Conservation (phyloP, 1,140 invertebrate genomes). For the Tetragonula clypearis region DNA sequence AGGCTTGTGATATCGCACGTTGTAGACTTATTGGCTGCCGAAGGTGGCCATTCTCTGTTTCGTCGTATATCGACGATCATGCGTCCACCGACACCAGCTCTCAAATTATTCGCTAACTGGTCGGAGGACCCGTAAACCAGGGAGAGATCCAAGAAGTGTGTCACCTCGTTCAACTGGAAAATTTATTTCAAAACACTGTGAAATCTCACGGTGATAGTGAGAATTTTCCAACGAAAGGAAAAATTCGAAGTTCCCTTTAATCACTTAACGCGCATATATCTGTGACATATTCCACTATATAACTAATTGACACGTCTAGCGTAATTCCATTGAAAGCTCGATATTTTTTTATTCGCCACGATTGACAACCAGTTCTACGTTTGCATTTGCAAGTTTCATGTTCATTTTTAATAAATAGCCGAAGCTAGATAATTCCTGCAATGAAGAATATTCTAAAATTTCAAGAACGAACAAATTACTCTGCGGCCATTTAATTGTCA, state of each 20-base stretch:
- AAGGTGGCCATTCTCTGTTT: constrained; percentile 87
- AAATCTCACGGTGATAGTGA: background rate
- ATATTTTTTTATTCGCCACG: too few species aligned
- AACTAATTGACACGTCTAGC: too few species aligned
- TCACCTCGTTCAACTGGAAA: constrained; percentile 89
- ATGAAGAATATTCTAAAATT: too few species aligned
- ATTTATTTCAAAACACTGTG: background rate
- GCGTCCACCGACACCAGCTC: constrained; percentile 86
- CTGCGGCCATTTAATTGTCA: too few species aligned
- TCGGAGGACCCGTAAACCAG: constrained; percentile 91
- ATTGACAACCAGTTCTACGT: too few species aligned
- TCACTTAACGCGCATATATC: background rate
- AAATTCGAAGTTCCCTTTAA: background rate
- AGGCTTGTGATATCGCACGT: constrained; percentile 82
- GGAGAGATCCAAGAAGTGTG: constrained; percentile 92
- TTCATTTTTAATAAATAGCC: too few species aligned
- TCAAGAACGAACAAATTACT: too few species aligned
- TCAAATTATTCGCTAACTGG: constrained; percentile 84
- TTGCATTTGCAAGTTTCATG: too few species aligned
- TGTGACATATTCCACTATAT: too few species aligned
- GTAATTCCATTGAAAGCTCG: too few species aligned
- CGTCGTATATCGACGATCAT: constrained; percentile 84
- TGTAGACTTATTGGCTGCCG: constrained; percentile 85
- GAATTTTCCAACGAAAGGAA: background rate
- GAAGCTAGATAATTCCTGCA: too few species aligned